Percentiles rank a stretch among this genome's conserved stretches.
phyloP scores from a whole-genome alignment of 2,888 invertebrate species.

The Brachypalpus laphriformis region DNA sequence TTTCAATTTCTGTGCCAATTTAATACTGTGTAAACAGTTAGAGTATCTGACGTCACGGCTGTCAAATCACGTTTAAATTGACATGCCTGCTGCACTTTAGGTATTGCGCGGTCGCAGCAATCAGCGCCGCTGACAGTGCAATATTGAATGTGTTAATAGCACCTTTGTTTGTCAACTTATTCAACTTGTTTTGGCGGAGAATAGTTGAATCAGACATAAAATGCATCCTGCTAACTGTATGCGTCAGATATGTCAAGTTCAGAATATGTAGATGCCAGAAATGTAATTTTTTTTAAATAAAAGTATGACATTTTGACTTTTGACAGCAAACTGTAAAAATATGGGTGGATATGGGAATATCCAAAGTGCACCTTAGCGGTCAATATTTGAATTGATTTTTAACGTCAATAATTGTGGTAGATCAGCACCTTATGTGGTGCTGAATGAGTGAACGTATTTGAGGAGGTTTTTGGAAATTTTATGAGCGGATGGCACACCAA shows the following conservation, averaged over 20 bases:
- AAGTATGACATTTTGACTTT: too few species aligned
- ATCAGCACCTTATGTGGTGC: constrained; percentile 18
- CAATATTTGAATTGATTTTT: not conserved
- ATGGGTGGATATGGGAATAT: not conserved
- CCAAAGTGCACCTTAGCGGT: not conserved
- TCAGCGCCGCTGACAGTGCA: not conserved
- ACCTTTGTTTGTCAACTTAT: constrained; percentile 8
- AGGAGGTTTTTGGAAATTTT: constrained; percentile 12
- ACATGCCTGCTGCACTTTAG: not conserved
- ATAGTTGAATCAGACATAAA: not conserved
- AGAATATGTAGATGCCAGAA: too few species aligned
- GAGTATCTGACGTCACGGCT: not conserved
- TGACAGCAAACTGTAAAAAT: not conserved
- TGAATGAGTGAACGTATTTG: not conserved
- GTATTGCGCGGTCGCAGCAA: not conserved
- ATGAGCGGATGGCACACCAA: constrained; percentile 28
- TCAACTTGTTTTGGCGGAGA: not conserved
- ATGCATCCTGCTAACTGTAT: not conserved
- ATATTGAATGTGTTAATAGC: not conserved
- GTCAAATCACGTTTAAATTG: not conserved
- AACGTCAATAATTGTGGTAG: constrained; percentile 3
- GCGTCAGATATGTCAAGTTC: not conserved
- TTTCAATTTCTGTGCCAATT: constrained; percentile 16
- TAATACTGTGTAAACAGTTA: constrained; percentile 1
- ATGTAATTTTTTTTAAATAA: too few species aligned